These are phyloP conservation scores for Caenorhabditis sulstoni DNA, from an alignment of 2,888 invertebrate genomes.

Conservation along the genomic window DNA sequence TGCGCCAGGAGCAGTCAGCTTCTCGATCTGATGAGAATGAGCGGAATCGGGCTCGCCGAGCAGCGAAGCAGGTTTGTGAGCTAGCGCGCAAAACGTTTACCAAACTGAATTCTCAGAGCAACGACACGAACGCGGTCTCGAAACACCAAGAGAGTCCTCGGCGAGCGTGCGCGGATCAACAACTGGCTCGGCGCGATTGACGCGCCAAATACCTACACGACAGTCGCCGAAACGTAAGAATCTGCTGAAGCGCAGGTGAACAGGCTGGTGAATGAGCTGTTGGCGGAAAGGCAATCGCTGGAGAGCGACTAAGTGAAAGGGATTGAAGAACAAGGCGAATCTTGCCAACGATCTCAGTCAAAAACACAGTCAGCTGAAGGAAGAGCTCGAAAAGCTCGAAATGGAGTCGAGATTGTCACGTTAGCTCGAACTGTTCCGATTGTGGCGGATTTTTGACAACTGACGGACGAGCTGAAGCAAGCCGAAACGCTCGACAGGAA, in stretches of 20 bases:
- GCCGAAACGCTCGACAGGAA: no score
- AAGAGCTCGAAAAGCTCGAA: slow-evolving; percentile 65
- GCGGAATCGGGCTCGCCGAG: slow-evolving; percentile 58
- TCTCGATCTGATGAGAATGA: slow-evolving; percentile 57
- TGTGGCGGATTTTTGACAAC: slow-evolving; percentile 93
- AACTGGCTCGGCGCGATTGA: slow-evolving; percentile 94
- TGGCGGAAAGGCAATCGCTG: slow-evolving; percentile 86
- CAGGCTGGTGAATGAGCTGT: slow-evolving; percentile 89
- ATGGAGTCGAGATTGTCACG: slow-evolving; percentile 60
- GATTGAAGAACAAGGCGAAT: slow-evolving; percentile 50
- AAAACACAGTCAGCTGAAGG: slow-evolving; percentile 47
- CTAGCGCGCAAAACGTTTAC: slow-evolving; percentile 54
- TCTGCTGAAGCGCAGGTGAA: slow-evolving; percentile 85
- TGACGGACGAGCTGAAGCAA: no score
- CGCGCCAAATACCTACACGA: slow-evolving; percentile 94
- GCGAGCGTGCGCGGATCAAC: no score
- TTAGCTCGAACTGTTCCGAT: slow-evolving; percentile 82
- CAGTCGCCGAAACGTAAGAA: slow-evolving; percentile 83
- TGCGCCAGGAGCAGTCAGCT: slow-evolving; percentile 43
- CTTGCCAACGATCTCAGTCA: slow-evolving; percentile 59
- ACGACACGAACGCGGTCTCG: slow-evolving; percentile 83
- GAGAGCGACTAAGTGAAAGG: slow-evolving; percentile 61
- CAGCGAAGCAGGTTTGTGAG: slow-evolving; percentile 59
- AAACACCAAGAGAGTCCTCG: slow-evolving; percentile 93
- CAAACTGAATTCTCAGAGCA: slow-evolving; percentile 49